Conservation (phyloP, 2,113 vertebrate genomes). For the Pipa parva region DNA sequence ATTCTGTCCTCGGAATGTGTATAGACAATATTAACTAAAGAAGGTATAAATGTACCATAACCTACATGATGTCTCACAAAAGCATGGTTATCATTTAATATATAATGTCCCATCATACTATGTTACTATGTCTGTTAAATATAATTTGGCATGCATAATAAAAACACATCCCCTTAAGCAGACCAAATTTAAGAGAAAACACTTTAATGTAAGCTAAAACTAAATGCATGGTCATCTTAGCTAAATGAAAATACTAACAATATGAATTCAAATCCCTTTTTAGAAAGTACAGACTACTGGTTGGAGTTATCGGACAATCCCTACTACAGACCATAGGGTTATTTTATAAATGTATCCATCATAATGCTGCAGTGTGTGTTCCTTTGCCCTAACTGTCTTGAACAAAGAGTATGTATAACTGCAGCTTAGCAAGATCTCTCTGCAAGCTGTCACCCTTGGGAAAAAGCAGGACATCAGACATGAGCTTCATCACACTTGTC, state of each 20-base stretch:
- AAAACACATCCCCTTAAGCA: too few species aligned
- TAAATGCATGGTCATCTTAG: background rate
- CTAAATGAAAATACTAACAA: background rate
- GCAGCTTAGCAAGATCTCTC: constrained; percentile 29
- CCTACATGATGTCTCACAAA: too few species aligned
- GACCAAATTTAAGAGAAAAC: too few species aligned
- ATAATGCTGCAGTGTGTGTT: background rate
- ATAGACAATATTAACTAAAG: too few species aligned
- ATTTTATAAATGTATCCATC: background rate
- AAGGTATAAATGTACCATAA: too few species aligned
- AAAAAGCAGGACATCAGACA: constrained; percentile 2
- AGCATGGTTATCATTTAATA: too few species aligned
- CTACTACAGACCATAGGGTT: background rate
- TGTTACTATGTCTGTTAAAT: too few species aligned
- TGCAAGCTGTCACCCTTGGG: constrained; percentile 19
- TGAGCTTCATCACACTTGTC: constrained; percentile 39
- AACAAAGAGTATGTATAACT: constrained; percentile 5
- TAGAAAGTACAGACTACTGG: background rate
- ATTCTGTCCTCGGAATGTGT: too few species aligned
- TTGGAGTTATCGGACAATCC: background rate
- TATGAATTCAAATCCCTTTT: background rate
- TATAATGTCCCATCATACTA: too few species aligned
- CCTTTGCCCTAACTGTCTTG: constrained; percentile 9
- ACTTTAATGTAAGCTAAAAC: background rate
- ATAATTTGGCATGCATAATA: too few species aligned